These are phyloP conservation scores for Drosophila kanapiae DNA, from an alignment of 1,140 invertebrate species.

Conservation along the genomic window DNA sequence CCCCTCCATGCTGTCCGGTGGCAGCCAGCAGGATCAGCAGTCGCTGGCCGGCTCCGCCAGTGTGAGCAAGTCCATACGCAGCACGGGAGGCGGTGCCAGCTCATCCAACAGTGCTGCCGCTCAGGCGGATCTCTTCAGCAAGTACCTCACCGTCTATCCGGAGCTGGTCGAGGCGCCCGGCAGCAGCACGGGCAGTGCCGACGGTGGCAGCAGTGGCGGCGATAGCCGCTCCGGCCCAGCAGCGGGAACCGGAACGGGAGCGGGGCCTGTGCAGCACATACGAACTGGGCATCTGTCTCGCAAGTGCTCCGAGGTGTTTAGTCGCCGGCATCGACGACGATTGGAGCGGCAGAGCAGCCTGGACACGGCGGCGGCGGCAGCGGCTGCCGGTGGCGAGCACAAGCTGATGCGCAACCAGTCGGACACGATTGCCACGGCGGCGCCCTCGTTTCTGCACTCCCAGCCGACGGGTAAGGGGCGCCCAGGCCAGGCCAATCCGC, in stretches of 20 bases:
- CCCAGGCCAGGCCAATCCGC: slow-evolving; percentile 37
- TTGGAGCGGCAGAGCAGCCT: slow-evolving; percentile 76
- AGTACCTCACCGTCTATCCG: slow-evolving; percentile 79
- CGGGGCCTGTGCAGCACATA: slow-evolving; percentile 9
- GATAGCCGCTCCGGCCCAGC: slow-evolving; percentile 21
- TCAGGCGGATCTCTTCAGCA: slow-evolving; percentile 61
- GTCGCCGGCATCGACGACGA: slow-evolving; percentile 67
- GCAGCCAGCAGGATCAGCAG: slow-evolving; percentile 80
- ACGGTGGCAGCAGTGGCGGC: slow-evolving; percentile 40
- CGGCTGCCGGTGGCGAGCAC: slow-evolving; percentile 33
- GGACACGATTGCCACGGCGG: slow-evolving; percentile 69
- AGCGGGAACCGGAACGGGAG: neutral
- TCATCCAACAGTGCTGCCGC: slow-evolving; percentile 45
- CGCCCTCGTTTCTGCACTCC: slow-evolving; percentile 64
- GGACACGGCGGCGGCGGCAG: slow-evolving; percentile 61
- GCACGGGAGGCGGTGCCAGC: slow-evolving; percentile 15
- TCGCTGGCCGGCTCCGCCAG: slow-evolving; percentile 75
- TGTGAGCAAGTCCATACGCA: slow-evolving; percentile 77
- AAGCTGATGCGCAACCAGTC: slow-evolving; percentile 80
- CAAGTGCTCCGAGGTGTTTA: slow-evolving; percentile 80
- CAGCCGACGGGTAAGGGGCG: slow-evolving; percentile 43
- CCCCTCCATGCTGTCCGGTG: slow-evolving; percentile 71
- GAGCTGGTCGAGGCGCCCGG: slow-evolving; percentile 57
- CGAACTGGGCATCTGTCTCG: slow-evolving; percentile 68
- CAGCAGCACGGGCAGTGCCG: slow-evolving; percentile 42